Evolutionary conservation across 2,797 vertebrate species (phyloP), one percentile per base, ranked within the genome.

Genomic region (Gymnopithys bicolor): DNA sequence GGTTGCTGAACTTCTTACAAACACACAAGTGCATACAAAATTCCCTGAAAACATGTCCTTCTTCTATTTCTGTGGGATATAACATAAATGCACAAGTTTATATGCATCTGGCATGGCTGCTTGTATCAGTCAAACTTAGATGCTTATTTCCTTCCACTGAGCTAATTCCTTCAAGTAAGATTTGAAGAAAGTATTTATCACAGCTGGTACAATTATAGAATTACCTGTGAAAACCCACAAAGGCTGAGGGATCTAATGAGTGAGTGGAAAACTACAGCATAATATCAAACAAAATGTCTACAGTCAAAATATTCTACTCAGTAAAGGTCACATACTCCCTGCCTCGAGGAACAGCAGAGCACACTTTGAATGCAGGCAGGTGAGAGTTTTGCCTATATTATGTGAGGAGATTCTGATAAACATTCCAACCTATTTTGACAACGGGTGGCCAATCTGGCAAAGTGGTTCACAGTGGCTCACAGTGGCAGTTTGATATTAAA

Each of bases 141-240:
- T 19, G 33, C 33, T 70, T 82, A 64, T 52, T 94, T 83, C 51
- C 78, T 86, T 58, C 85, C 70, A 60, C 60, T 46, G 21, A 67
- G 70, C 24, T 52, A 48, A 87, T 63, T 59, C 88, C 85, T 86
- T 59, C 63, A 59, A 78, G n/a, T 45, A 63, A 73, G 59, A 75
- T 76, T 74, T 90, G 63, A 69, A 83, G 63, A 46, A 78, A 88
- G 39, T 35, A 58, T 75, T 94, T 89, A 85, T 90, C 93, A 77
- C 85, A 87, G 94, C 27, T 74, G 51, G 73, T 56, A n/a, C 39
- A 91, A 95, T 76, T 93, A 83, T 45, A 59, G 77, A 92, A 93
- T 92, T 84, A 93, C 73, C 74, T 79, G 51, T 68, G 59, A 56
- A 90, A 91, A 92, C 46, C 4, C 63, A 74, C 78, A 73, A 59